Conservation (phyloP, 2,888 invertebrate species). For the Lasioglossum leucozonium region DNA sequence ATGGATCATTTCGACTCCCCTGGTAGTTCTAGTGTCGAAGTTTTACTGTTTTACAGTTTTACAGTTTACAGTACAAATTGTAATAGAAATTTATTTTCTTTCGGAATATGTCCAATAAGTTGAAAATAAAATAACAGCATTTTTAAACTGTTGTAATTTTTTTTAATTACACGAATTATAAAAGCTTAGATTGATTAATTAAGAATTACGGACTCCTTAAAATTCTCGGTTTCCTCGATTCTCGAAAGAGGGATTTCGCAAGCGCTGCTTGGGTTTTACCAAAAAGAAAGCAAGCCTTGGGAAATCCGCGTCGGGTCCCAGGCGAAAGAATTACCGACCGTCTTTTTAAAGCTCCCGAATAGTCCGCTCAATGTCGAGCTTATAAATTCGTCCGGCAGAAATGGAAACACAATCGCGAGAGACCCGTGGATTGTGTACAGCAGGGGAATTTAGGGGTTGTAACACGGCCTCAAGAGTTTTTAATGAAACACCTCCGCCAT, state of each 20-base stretch:
- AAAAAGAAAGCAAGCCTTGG: not conserved
- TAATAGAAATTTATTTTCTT: no score
- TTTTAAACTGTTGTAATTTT: no score
- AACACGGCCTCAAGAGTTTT: not conserved
- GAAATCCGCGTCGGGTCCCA: not conserved
- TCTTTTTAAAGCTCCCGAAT: not conserved
- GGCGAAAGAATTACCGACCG: not conserved
- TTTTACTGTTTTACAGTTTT: no score
- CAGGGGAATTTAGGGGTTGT: not conserved
- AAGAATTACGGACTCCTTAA: not conserved
- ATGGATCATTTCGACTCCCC: no score
- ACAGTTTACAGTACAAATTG: no score
- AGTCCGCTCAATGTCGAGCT: not conserved
- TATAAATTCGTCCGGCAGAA: not conserved
- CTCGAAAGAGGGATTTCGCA: not conserved
- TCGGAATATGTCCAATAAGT: no score
- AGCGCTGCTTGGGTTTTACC: not conserved
- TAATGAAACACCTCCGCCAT: not conserved
- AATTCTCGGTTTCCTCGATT: not conserved
- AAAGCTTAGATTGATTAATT: no score
- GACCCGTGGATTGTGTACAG: not conserved
- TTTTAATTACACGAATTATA: no score
- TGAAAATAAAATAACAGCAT: no score
- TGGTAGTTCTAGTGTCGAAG: no score
- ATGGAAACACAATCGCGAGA: not conserved